phyloP scores from a whole-genome alignment of 2,888 invertebrate species.

The Brenthis hecate region DNA sequence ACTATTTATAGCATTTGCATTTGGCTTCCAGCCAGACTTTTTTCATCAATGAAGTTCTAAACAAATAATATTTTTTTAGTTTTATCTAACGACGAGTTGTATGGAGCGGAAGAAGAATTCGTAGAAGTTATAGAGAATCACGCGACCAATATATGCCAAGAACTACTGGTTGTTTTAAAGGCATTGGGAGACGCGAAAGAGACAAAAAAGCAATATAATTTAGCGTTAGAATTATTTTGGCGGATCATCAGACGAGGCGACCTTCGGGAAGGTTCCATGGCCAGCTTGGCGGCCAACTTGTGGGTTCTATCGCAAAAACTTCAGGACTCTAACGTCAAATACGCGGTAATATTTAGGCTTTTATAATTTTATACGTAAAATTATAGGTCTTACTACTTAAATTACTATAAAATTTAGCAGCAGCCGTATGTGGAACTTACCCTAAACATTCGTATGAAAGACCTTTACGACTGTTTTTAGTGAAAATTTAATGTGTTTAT shows the following conservation, averaged over 20 bases:
- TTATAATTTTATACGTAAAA: not conserved
- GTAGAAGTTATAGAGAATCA: slow-evolving; percentile 89
- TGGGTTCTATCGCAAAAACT: slow-evolving; percentile 90
- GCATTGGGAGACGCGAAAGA: slow-evolving; percentile 86
- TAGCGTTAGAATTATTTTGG: slow-evolving; percentile 89
- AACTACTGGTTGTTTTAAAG: slow-evolving; percentile 87
- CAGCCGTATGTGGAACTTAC: no score
- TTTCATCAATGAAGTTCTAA: slow-evolving; percentile 1
- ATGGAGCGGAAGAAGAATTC: slow-evolving; percentile 94
- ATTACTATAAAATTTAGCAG: no score
- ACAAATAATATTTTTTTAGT: slow-evolving; percentile 72
- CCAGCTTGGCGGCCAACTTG: slow-evolving; percentile 88
- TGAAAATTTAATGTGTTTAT: no score
- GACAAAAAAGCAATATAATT: slow-evolving; percentile 85
- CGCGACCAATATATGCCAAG: slow-evolving; percentile 88
- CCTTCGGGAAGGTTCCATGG: slow-evolving; percentile 81
- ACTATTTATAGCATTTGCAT: not conserved
- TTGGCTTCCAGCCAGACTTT: slow-evolving; percentile 1
- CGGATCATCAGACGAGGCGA: slow-evolving; percentile 86
- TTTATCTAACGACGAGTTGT: slow-evolving; percentile 95
- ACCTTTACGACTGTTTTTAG: no score
- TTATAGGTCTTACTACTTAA: not conserved
- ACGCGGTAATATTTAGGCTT: slow-evolving; percentile 53
- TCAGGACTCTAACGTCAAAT: slow-evolving; percentile 61
- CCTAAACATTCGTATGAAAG: no score